Conservation (phyloP, 2,888 invertebrate genomes). For the Drosophila kanekoi region DNA sequence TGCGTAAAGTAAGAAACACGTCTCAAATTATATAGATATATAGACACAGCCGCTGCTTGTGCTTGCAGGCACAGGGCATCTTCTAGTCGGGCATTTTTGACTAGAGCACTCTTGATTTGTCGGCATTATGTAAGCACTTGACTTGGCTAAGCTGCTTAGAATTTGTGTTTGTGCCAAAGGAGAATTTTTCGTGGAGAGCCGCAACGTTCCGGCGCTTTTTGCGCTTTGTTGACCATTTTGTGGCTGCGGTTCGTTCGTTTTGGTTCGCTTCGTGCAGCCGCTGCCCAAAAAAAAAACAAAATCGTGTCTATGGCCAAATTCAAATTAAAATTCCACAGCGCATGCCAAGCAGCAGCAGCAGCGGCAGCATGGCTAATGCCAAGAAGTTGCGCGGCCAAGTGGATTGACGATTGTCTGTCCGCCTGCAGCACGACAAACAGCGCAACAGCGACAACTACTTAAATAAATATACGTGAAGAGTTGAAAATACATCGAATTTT, state of each 20-base stretch:
- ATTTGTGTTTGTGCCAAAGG: constrained; percentile 39
- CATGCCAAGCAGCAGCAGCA: constrained; percentile 66
- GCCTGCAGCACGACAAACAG: constrained; percentile 43
- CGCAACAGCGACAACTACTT: constrained; percentile 2
- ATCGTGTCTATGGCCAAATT: constrained; percentile 81
- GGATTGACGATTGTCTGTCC: constrained; percentile 36
- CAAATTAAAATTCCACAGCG: constrained; percentile 82
- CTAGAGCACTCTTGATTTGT: constrained; percentile 4
- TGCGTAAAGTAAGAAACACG: too few species aligned
- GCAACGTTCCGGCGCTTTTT: constrained; percentile 15
- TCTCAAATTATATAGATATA: too few species aligned
- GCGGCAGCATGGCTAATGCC: constrained; percentile 75
- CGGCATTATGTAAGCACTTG: constrained; percentile 67
- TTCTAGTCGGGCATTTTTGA: too few species aligned
- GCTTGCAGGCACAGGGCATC: too few species aligned
- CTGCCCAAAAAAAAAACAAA: constrained; percentile 74
- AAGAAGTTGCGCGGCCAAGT: constrained; percentile 74
- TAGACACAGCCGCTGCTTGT: too few species aligned
- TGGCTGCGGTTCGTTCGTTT: constrained; percentile 52
- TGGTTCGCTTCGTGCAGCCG: constrained; percentile 62
- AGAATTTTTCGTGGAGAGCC: constrained; percentile 14
- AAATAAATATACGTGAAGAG: background rate
- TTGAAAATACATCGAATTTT: background rate
- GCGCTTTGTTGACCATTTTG: constrained; percentile 39
- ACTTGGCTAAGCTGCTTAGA: constrained; percentile 53